Evolutionary conservation across 1,140 invertebrate genomes (phyloP).

Genomic region (Adoxophyes honmai): DNA sequence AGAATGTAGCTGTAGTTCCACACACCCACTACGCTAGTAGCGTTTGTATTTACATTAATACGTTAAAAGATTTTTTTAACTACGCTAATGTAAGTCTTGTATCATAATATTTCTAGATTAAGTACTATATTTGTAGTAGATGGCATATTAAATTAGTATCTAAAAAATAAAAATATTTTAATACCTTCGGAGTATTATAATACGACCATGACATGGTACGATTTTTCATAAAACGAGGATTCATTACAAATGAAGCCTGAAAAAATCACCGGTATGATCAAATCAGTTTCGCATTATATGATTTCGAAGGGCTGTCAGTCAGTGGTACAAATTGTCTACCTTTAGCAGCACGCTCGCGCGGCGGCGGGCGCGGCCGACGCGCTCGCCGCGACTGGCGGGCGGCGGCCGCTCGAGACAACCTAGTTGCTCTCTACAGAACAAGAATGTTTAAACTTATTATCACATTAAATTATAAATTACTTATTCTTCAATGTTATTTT

Average conservation of each 20-base stretch:
- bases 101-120: slow-evolving; percentile 62
- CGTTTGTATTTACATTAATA: slow-evolving; percentile 60
- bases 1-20: slow-evolving; percentile 48
- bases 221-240: slow-evolving; percentile 7
- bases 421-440: slow-evolving; percentile 63
- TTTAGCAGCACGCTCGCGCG: neutral
- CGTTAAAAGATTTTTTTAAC: slow-evolving; percentile 66
- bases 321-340: slow-evolving; percentile 7
- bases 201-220: slow-evolving; percentile 14
- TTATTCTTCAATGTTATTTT: slow-evolving; percentile 47
- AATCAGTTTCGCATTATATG: slow-evolving; percentile 1
- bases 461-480: slow-evolving; percentile 72
- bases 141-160: slow-evolving; percentile 32
- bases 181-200: slow-evolving; percentile 68
- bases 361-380: no score
- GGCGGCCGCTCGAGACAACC: slow-evolving; percentile 33
- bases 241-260: slow-evolving; percentile 6
- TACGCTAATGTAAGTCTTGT: slow-evolving; percentile 63
- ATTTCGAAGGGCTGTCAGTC: slow-evolving; percentile 2
- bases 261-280: neutral
- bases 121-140: slow-evolving; percentile 26
- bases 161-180: slow-evolving; percentile 63
- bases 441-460: slow-evolving; percentile 60
- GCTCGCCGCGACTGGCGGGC: no score
- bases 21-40: slow-evolving; percentile 33